Base-by-base conservation (phyloP, 2,888 invertebrate species). In the Campaea margaritaria region DNA sequence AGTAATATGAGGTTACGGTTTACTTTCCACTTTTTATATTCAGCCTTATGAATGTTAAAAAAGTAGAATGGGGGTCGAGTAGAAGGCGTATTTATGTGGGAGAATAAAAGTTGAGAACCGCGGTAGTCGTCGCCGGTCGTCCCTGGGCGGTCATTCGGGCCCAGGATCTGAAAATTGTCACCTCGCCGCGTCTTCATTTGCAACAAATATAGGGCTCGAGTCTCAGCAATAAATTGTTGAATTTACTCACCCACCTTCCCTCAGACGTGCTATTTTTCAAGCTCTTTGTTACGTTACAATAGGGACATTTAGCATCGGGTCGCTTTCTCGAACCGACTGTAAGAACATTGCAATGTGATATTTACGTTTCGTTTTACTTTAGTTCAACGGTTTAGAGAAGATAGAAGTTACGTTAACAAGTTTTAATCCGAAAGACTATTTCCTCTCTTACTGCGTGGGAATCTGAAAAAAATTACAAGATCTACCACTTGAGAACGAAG, bases 161-260 rank as follows among this genome's bases (percentile, higher is more conserved):
- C 80, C 85, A 78, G 74, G 81, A 81, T 78, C 84, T 83, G 83
- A 87, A 87, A 88, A 89, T 90, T 89, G 90, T 90, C 90, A 91
- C 90, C 89, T 89, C 84, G 72, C 81, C 76, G 76, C 82, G 85
- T 87, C 89, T 91, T 91, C 90, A 91, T 91, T 91, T 90, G 89
- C 89, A 87, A 87, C 89, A 91, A 89, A 90, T 88, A 88, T 87
- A 88, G 83, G 83, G 73, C 83, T 81, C 72, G 77, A 76, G 82
- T 77, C 84, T 80, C 74, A 74, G 83, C 86, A 83, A 89, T 90
- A 90, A 90, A 90, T 89, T 87, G 84, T 82, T 85, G 84, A 89
- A 86, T 90, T 89, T 89, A 89, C 84, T 85, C 81, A 81, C 82
- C 78, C 78, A 82, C 74, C 79, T 85, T 83, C 78, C 75, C 85